Evolutionary conservation across 2,797 vertebrate species (phyloP).

Genomic region (Acridotheres tristis): DNA sequence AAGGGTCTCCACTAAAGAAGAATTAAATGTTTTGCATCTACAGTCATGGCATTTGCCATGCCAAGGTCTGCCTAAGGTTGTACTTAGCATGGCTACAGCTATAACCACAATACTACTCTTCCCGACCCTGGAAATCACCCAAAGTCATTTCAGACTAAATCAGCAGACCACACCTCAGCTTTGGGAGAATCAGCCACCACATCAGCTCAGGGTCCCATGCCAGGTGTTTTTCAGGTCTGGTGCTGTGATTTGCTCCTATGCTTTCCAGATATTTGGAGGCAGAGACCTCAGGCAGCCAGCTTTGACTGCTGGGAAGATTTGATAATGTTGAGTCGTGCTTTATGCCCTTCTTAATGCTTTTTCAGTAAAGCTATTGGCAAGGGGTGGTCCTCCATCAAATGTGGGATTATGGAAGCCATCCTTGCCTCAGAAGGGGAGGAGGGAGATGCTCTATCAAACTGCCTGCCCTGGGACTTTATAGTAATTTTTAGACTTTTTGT

Average conservation of each 20-base stretch:
- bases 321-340: neutral
- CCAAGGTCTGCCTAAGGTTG: neutral
- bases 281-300: accelerated
- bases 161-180: neutral
- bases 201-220: neutral
- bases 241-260: neutral
- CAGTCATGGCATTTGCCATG: neutral
- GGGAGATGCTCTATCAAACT: neutral
- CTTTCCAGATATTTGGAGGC: neutral
- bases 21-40: neutral
- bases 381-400: neutral
- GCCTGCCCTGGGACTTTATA: neutral
- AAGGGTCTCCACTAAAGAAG: accelerated
- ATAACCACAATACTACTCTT: neutral
- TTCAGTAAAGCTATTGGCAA: neutral
- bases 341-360: neutral
- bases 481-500: neutral
- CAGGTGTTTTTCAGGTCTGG: neutral
- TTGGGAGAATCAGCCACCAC: neutral
- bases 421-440: neutral
- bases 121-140: neutral
- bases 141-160: neutral
- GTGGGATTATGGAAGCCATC: neutral
- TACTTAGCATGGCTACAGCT: neutral
- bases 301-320: neutral